Evolutionary conservation across 2,113 vertebrate species (phyloP), one percentile per base, ranked within the genome.

Genomic region (Pipa parva): DNA sequence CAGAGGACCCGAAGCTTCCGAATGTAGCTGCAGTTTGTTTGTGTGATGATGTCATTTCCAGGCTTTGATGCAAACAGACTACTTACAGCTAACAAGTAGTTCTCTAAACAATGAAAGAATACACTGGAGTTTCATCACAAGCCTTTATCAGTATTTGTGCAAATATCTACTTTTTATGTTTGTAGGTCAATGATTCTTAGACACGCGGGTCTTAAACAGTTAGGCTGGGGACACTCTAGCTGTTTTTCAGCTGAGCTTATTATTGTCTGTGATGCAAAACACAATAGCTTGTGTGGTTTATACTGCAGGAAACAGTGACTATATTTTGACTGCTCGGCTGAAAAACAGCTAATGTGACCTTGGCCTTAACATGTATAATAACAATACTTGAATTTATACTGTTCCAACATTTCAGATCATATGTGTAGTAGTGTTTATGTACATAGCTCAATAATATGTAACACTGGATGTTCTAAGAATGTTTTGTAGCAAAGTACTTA

Each of bases 1-100:
- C 87, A 92, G 59, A 89, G 92, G 80, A 94, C 90, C 49, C 86
- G 91, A 80, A 94, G 92, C 76, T 92, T 93, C 76, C 82, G 90
- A 2, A 88, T 91, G 85, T 94, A 79, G 78, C 33, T 13, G 31
- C 20, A 2, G 9, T 6, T 42, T 4, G 26, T 33, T 27, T 1
- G n/a, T 27, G 36, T 13, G 7, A 57, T 10, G 46, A 3, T 17
- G 5, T 24, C 5, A 6, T 11, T 9, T 11, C 17, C n/a, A 1
- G 17, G 24, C 13, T 56, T 13, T 56, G 4, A 56, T 26, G 5
- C 12, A 6, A 1, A 5, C 22, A 3, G 22, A 60, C 21, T 31
- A 28, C 25, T 21, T 24, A 21, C 33, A 1, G 33, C 33, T 9
- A 13, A 2, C 3, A 12, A 11, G 4, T 12, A 36, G 4, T 42